Evolutionary conservation across 2,113 vertebrate species (phyloP), one percentile per base, ranked within the genome.

Genomic region (Mastomys coucha): DNA sequence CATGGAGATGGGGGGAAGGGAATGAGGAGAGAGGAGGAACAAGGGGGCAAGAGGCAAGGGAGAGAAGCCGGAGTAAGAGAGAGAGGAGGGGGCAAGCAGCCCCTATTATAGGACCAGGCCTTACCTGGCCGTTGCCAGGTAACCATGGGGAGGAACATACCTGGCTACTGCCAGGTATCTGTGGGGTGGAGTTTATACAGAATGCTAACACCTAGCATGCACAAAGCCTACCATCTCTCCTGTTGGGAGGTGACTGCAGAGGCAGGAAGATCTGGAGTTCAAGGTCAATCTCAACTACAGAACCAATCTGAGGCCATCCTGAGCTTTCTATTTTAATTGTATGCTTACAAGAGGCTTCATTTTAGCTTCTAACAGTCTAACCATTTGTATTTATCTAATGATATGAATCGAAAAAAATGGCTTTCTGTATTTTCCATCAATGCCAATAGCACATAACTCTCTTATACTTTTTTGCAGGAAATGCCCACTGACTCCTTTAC

Each of bases 381-480:
- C 14, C 19, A 72, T 89, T 84, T 95, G 10, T 91, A 87, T 89
- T 82, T 93, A 78, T 60, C 84, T 65, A 67, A 63, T 72, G 42
- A 88, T 93, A 56, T 85, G n/a, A 49, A 3, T 36, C 78, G 45
- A 2, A 36, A 63, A 42, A 82, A 51, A 7, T 12, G 31, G 67
- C 75, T 45, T 12, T 28, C 31, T 42, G 16, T 22, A 17, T 63
- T 82, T 92, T 39, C 22, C 56, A 82, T 60, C 14, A 22, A 17
- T 17, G 28, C 42, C 51, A 77, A 82, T 7, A 53, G 22, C 60
- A 17, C 0, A 1, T 84, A 28, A 42, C 24, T 58, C 22, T 8
- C 4, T 26, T 16, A 0, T 10, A 22, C n/a, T 42, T 10, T 4
- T 2, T 36, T 45, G 31, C 8, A 39, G 65, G 39, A 7, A 69